Conservation (phyloP, 2,888 invertebrate species). For the Alloplasta piceator region DNA sequence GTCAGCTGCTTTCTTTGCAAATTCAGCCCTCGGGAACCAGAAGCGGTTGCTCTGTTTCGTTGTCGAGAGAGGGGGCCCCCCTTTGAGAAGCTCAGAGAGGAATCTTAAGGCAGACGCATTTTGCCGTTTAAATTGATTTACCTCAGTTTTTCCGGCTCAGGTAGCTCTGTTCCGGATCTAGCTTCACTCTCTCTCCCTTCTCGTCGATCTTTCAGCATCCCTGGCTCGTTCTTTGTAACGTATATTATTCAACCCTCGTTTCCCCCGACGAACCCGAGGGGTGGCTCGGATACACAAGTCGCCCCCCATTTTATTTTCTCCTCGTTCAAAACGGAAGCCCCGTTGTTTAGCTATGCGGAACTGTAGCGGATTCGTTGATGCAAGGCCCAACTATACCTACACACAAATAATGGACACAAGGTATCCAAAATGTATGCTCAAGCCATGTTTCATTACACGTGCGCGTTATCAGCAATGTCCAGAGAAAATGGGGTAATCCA, state of each 20-base stretch:
- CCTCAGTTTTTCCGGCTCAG: conserved; percentile 78
- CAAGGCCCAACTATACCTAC: conserved; percentile 39
- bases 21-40: conserved; percentile 72
- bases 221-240: conserved; percentile 40
- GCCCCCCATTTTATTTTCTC: conserved; percentile 37
- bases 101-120: conserved; percentile 52
- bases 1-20: conserved; percentile 81
- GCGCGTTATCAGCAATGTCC: not conserved
- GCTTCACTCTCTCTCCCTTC: conserved; percentile 17
- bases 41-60: conserved; percentile 40
- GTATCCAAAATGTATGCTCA: not conserved
- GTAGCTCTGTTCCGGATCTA: conserved; percentile 69
- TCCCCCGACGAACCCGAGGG: not conserved
- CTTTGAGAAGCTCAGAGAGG: conserved; percentile 56
- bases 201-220: not conserved
- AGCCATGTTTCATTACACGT: conserved; percentile 14
- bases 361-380: conserved; percentile 4
- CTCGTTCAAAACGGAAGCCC: conserved; percentile 49
- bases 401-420: conserved; percentile 50
- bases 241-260: conserved; percentile 42
- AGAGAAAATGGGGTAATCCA: too few relatives aligned
- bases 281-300: conserved; percentile 44
- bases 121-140: conserved; percentile 81
- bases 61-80: conserved; percentile 52
- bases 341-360: conserved; percentile 10